Evolutionary conservation across 2,888 invertebrate genomes (phyloP), one percentile per base, ranked within the genome.

Genomic region (Amphipoea oculea): DNA sequence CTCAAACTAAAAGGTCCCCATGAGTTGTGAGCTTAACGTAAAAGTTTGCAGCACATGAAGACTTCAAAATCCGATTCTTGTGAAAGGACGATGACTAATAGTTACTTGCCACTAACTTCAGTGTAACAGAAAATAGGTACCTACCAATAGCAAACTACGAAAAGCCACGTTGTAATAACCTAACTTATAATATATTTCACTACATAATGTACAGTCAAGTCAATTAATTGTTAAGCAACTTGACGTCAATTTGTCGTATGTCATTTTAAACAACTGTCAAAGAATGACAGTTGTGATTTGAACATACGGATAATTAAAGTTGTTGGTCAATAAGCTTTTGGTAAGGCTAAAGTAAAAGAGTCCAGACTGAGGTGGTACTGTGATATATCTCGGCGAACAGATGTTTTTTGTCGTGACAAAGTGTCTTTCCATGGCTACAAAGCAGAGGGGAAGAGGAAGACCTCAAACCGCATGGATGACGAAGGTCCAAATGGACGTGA

Each of bases 41-140:
- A 63, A 81, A 68, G 36, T 73, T 77, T 72, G 29, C 57, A 68
- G 62, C 14, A 36, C 60, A 76, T 70, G 36, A 62, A 80, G 66
- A 76, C 70, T 66, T 76, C 51, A 66, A 80, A 79, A 67, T 60
- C 57, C 9, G 23, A 67, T 51, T 73, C 45, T 69, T 36, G 54
- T 36, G 45, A 63, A 68, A 72, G 14, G n/a, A 14, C 17, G 20
- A n/a, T 45, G n/a, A 63, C 62, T 67, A 45, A 45, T 67, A 45
- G 54, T 62, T 54, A 54, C 60, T 63, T 80, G 54, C n/a, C 36
- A 51, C 54, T n/a, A 40, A 78, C 20, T 77, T 78, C 7, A 57
- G 7, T 40, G n/a, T 45, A 69, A 71, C 54, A 71, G 5, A 57
- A 40, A 71, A n/a, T n/a, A n/a, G n/a, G 17, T 71, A 54, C 23